A percentile compares a stretch with the other conserved stretches of the same genome.
phyloP scores from a whole-genome alignment of 64 coral and sea anemone genomes.

The Montipora capricornis region DNA sequence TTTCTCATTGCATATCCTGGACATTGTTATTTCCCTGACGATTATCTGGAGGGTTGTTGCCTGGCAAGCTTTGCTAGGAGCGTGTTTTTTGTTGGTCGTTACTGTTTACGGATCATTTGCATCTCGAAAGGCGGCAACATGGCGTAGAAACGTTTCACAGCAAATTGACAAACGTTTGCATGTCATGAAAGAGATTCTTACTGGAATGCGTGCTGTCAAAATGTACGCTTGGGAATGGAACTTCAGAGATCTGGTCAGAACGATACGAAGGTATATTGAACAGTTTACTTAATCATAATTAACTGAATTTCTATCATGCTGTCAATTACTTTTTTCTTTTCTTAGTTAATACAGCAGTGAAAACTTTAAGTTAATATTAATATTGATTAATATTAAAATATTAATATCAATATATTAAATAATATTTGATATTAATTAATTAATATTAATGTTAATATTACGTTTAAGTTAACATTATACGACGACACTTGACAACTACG shows the following conservation, averaged over 20 bases:
- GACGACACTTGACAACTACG: too few relatives aligned
- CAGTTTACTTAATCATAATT: too few relatives aligned
- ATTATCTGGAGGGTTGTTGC: conserved; percentile 41
- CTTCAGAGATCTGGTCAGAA: not conserved
- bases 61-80: conserved; percentile 57
- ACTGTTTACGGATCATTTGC: conserved; percentile 13
- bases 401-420: too few relatives aligned
- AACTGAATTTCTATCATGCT: too few relatives aligned
- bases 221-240: conserved; percentile 72
- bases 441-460: too few relatives aligned
- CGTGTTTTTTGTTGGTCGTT: conserved; percentile 31
- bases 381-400: too few relatives aligned
- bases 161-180: conserved; percentile 45
- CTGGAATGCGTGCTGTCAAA: conserved; percentile 62
- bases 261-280: too few relatives aligned
- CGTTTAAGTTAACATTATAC: too few relatives aligned
- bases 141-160: conserved; percentile 3
- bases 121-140: not conserved
- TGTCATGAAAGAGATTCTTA: conserved; percentile 50
- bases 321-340: too few relatives aligned
- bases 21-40: not conserved
- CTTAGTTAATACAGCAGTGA: too few relatives aligned
- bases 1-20: conserved; percentile 5
- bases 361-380: too few relatives aligned
- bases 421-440: too few relatives aligned